A percentile compares a stretch with the other conserved stretches of the same genome.
Evolutionary conservation across 1,140 invertebrate species (phyloP).

Genomic region (Bradynema listronoti): DNA sequence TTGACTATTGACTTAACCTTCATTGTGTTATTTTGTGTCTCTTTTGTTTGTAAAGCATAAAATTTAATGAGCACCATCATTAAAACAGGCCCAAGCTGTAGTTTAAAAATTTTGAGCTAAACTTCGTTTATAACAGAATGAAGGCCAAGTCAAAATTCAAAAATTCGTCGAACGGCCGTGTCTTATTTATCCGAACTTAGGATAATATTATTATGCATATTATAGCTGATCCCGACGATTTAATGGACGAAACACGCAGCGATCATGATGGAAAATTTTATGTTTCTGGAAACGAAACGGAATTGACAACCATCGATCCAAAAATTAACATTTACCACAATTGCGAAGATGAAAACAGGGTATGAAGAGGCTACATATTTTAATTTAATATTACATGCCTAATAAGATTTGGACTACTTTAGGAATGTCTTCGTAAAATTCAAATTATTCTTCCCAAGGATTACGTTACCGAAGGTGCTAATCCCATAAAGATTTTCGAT

Average conservation of each 20-base stretch:
- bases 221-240: conserved; percentile 37
- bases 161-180: too few relatives aligned
- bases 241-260: conserved; percentile 40
- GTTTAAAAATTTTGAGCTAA: too few relatives aligned
- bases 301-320: conserved; percentile 34
- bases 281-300: conserved; percentile 35
- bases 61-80: too few relatives aligned
- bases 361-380: conserved; percentile 2
- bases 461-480: conserved; percentile 31
- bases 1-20: too few relatives aligned
- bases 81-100: too few relatives aligned
- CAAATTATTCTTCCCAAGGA: conserved; percentile 39
- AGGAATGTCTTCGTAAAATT: conserved; percentile 19
- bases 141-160: too few relatives aligned
- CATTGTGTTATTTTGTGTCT: too few relatives aligned
- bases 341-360: conserved; percentile 23
- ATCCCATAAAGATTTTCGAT: conserved; percentile 38
- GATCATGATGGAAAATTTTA: conserved; percentile 38
- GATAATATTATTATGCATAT: too few relatives aligned
- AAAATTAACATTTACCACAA: conserved; percentile 37
- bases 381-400: conserved; percentile 10
- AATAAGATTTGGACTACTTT: conserved; percentile 11
- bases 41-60: too few relatives aligned
- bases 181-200: too few relatives aligned
- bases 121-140: too few relatives aligned